Evolutionary conservation across 2,888 invertebrate species (phyloP), one percentile per base, ranked within the genome.

Genomic region (Meteorus cinctellus): DNA sequence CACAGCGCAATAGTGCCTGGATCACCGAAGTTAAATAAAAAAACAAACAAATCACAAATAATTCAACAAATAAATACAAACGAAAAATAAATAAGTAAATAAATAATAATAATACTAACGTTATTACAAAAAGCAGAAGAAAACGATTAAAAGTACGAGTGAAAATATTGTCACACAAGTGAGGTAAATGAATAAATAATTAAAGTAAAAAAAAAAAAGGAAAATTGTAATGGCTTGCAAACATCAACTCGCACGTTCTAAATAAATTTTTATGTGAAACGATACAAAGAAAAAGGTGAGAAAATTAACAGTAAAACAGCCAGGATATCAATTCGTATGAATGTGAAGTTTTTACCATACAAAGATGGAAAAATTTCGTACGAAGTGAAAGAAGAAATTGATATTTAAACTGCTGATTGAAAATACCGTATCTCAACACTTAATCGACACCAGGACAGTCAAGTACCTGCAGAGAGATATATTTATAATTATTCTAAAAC

Each of bases 1-100:
- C 84, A 84, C 86, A 87, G 88, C 86, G 87, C 87, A 88, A 87
- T 88, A 87, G 88, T 89, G 88, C 88, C 88, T 87, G 86, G 84
- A 80, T 83, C 83, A 82, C 82, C 78, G 78, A 41, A 81, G 75
- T 81, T 81, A 80, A 80, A 80, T 73, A 72, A 77, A 77, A 16
- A 55, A 24, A 24, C 24, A 51, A 31, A 31, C 48, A 63, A 72
- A 55, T 31, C 12, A 34, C 24, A 55, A 74, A 74, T 60, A 41
- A 31, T 24, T 19, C n/a, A 65, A 16, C 29, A 34, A 31, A 34
- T 19, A 59, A 74, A 74, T 19, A 34, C 34, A 34, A 41, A 59
- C 12, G 41, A 8, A 36, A 67, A 36, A 24, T 24, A 24, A 24
- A 24, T 24, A 60, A 69, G 19, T 67, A 60, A 41, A 36, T 24